Conservation (phyloP, 2,888 invertebrate genomes). For the Poecilus cupreus region DNA sequence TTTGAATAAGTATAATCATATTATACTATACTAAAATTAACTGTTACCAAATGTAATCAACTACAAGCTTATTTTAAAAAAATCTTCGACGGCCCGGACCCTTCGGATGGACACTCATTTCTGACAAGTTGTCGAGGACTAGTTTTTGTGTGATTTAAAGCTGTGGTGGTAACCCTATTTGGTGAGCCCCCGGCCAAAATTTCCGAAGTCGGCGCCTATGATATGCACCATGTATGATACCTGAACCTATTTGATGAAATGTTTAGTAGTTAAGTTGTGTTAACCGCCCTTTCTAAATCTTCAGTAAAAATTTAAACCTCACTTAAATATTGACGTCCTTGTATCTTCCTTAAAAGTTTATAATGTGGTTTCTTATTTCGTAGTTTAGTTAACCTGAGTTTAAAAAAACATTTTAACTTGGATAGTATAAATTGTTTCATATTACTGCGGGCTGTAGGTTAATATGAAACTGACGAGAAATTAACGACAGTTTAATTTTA, state of each 20-base stretch:
- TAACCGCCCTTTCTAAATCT: not conserved
- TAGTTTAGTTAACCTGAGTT: conserved; percentile 18
- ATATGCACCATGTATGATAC: no score
- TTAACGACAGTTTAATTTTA: conserved; percentile 20
- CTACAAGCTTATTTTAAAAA: no score
- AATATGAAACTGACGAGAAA: conserved; percentile 19
- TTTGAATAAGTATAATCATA: no score
- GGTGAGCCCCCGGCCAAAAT: no score
- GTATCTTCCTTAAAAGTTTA: conserved; percentile 13
- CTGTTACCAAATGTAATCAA: no score
- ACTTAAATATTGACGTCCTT: conserved; percentile 21
- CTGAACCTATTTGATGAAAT: not conserved
- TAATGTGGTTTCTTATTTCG: conserved; percentile 19
- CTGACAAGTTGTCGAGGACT: no score
- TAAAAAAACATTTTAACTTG: conserved; percentile 14
- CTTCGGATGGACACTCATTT: no score
- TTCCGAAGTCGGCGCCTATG: no score
- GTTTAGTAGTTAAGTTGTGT: not conserved
- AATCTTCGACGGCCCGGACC: no score
- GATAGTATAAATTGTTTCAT: not conserved
- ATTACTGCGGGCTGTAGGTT: not conserved
- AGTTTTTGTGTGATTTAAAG: no score
- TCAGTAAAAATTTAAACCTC: conserved; percentile 10
- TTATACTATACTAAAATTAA: no score
- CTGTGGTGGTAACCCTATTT: no score